Conservation (phyloP, 1,140 invertebrate genomes). For the Lanistes nyassanus region DNA sequence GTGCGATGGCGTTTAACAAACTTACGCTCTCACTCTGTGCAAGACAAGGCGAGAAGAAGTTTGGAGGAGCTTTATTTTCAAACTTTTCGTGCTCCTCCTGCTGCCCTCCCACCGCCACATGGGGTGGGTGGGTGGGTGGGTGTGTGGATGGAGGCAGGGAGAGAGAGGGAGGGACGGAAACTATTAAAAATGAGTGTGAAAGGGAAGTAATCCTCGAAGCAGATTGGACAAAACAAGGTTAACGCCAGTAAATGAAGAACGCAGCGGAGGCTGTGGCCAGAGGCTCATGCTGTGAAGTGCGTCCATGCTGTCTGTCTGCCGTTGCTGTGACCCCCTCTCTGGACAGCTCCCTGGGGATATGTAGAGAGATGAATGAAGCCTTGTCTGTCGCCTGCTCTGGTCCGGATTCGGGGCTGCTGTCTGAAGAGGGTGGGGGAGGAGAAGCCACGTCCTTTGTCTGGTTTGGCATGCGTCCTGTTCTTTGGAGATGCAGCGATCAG, state of each 20-base stretch:
- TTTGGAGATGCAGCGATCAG: no score
- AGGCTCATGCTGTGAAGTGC: background rate
- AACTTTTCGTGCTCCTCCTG: no score
- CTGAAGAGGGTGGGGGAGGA: background rate
- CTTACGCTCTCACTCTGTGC: no score
- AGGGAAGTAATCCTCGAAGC: background rate
- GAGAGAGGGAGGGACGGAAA: background rate
- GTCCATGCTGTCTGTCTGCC: background rate
- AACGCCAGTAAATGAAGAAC: background rate
- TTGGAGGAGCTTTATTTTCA: no score
- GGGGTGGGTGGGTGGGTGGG: no score
- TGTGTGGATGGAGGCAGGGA: background rate
- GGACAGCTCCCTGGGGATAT: background rate
- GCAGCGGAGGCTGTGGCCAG: background rate
- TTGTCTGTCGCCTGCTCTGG: background rate
- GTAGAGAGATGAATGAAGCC: background rate
- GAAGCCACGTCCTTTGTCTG: background rate
- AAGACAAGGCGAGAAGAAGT: no score
- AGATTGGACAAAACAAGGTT: background rate
- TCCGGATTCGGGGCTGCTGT: background rate
- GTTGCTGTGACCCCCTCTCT: background rate
- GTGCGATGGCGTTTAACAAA: no score
- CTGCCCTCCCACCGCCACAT: no score
- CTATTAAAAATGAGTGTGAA: background rate
- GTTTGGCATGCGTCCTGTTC: no score